A percentile compares a stretch with the other conserved stretches of the same genome.
These are phyloP conservation scores for Aphelenchoides besseyi DNA, from an alignment of 1,140 invertebrate genomes.

Conservation along the genomic window DNA sequence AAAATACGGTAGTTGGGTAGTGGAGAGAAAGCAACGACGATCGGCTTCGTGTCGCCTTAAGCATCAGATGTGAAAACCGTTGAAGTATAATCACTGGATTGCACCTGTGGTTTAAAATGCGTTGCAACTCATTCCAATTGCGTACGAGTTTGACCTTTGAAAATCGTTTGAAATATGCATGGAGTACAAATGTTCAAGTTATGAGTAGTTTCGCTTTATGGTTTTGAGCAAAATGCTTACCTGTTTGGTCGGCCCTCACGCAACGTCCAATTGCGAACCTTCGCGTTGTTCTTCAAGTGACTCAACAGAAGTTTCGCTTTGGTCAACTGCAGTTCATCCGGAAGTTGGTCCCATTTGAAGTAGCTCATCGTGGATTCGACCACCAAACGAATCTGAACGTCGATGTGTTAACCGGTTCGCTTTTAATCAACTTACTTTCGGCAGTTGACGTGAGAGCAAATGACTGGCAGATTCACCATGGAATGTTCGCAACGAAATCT, in stretches of 20 bases:
- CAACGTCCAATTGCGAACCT: slow-evolving; percentile 61
- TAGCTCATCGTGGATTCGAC: slow-evolving; percentile 61
- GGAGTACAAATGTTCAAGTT: no score
- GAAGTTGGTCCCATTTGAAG: slow-evolving; percentile 60
- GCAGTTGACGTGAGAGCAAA: slow-evolving; percentile 52
- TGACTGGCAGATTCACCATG: slow-evolving; percentile 60
- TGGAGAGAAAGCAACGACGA: no score
- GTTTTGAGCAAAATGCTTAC: no score
- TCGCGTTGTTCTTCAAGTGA: slow-evolving; percentile 62
- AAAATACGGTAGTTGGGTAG: no score
- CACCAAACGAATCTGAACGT: slow-evolving; percentile 57
- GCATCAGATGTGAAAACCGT: no score
- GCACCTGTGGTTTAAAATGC: no score
- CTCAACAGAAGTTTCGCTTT: slow-evolving; percentile 60
- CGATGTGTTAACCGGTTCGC: not conserved
- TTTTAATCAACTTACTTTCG: slow-evolving; percentile 47
- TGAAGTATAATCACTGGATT: no score
- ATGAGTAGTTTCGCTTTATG: no score
- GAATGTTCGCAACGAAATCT: slow-evolving; percentile 60
- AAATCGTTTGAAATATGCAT: no score
- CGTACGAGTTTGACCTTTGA: no score
- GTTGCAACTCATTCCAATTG: no score
- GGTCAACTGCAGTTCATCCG: slow-evolving; percentile 46
- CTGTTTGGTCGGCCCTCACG: slow-evolving; percentile 59
- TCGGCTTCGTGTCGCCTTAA: no score